These are phyloP conservation scores for Drosophila aff. DNA, from an alignment of 1,140 invertebrate genomes.

Conservation along the genomic window DNA sequence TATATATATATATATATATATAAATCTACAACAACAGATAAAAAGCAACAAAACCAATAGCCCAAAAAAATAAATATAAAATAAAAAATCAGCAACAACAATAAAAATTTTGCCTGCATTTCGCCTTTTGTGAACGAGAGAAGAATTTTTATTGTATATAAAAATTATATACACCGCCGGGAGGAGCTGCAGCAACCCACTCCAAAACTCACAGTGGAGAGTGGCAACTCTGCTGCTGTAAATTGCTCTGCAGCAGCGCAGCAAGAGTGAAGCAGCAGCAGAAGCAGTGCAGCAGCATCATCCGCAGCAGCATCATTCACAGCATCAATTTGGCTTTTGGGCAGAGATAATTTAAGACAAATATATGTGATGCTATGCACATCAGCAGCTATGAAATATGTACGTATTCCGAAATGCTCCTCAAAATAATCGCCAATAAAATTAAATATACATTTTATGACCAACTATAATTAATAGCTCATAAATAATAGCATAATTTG, in stretches of 20 bases:
- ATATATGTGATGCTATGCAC: slow-evolving; percentile 84
- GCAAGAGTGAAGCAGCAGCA: slow-evolving; percentile 27
- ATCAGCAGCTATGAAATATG: slow-evolving; percentile 84
- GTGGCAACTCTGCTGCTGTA: slow-evolving; percentile 45
- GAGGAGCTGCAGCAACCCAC: slow-evolving; percentile 44
- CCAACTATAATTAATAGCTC: slow-evolving; percentile 26
- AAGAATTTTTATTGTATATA: slow-evolving; percentile 75
- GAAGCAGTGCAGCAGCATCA: slow-evolving; percentile 26
- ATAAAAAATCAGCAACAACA: slow-evolving; percentile 54
- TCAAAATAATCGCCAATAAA: slow-evolving; percentile 35
- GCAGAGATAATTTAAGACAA: slow-evolving; percentile 80
- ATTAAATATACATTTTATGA: slow-evolving; percentile 27
- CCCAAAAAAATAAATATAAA: slow-evolving; percentile 55
- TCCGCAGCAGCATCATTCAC: slow-evolving; percentile 30
- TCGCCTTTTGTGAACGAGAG: slow-evolving; percentile 75
- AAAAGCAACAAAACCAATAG: slow-evolving; percentile 59
- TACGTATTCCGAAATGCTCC: slow-evolving; percentile 66
- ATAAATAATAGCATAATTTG: background rate
- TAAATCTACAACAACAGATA: slow-evolving; percentile 40
- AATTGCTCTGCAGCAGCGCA: slow-evolving; percentile 27
- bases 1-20: slow-evolving; percentile 44
- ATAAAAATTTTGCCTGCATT: slow-evolving; percentile 73
- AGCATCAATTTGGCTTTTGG: slow-evolving; percentile 77
- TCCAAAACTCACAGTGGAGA: slow-evolving; percentile 28
- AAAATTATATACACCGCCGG: slow-evolving; percentile 62